Percentiles rank a stretch among this genome's conserved stretches.
Evolutionary conservation across 2,888 invertebrate species (phyloP).

Genomic region (Sinelater perroti): DNA sequence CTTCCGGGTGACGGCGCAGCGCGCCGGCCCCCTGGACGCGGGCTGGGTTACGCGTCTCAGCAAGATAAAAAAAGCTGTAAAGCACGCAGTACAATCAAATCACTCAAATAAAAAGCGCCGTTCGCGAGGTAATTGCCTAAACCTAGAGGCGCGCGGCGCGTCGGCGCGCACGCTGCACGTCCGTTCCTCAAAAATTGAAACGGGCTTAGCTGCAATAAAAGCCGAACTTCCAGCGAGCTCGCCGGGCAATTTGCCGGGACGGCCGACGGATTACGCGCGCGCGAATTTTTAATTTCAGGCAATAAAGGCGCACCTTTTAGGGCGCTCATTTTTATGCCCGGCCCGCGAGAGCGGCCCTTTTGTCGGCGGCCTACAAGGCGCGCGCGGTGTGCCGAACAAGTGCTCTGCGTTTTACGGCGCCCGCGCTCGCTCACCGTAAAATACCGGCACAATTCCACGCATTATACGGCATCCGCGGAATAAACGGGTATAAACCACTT

Average conservation of each 20-base stretch:
- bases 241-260: constrained; percentile 38
- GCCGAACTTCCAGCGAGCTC: constrained; percentile 30
- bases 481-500: constrained; percentile 19
- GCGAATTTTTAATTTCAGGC: constrained; percentile 15
- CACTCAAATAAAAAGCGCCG: constrained; percentile 42
- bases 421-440: constrained; percentile 19
- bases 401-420: constrained; percentile 18
- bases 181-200: constrained; percentile 29
- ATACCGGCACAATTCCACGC: constrained; percentile 13
- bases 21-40: too few species aligned
- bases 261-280: constrained; percentile 10
- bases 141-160: constrained; percentile 33
- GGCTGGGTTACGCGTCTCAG: too few species aligned
- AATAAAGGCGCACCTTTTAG: constrained; percentile 17
- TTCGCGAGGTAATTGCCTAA: constrained; percentile 30
- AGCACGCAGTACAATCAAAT: constrained; percentile 42
- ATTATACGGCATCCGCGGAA: constrained; percentile 9
- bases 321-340: constrained; percentile 13
- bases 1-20: background rate
- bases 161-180: constrained; percentile 33
- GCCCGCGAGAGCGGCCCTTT: background rate
- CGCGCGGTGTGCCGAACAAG: background rate
- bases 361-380: constrained; percentile 9
- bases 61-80: constrained; percentile 30
- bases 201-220: constrained; percentile 34